Base-by-base conservation (phyloP, 2,888 invertebrate species). In the Octodonta nipae region DNA sequence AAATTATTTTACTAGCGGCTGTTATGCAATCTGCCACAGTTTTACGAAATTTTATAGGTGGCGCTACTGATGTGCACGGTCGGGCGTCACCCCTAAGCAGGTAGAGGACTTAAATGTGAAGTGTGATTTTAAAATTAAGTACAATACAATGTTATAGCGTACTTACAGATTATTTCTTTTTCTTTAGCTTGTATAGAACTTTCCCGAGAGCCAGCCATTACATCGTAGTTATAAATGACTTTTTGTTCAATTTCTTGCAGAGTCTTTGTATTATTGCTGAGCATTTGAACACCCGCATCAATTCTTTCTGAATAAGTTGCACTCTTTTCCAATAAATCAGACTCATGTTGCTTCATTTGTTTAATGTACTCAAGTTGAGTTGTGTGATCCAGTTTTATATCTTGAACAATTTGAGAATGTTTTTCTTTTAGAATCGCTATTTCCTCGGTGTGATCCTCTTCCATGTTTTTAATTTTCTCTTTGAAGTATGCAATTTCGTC, bases 361-460 rank as follows among this genome's bases (percentile, higher is more conserved):
- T 71, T 72, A 2, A 74, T 63, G 54, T 72, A 71, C 32, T 72
- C 71, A 53, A 73, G 64, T 14, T 73, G 60, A 1, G 64, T 66
- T 37, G 64, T 54, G 53, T 73, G 69, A 38, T 63, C 62, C 13
- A 47, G 46, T 52, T 70, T 69, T 3, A 67, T 56, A 43, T 71
- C 61, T 32, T 66, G 67, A 34, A 69, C 64, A 36, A 63, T 64
- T 20, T 64, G 43, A 8, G 57, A 53, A 37, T 71, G 67, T 41
- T 70, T 69, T 32, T 70, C 68, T 38, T 71, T 66, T 12, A 72
- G 46, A 58, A 65, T 63, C 39, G 53, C 52, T 5, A 61, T 52
- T 44, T 64, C 62, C 16, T 50, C 45, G 3, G 32, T 37, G 37
- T 63, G 58, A 14, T 50, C 41, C 15, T 47, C 40, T 14, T 54